Percentiles rank a stretch among this genome's conserved stretches.
Conservation (phyloP, 2,888 invertebrate species). For the Tipula confusa region DNA sequence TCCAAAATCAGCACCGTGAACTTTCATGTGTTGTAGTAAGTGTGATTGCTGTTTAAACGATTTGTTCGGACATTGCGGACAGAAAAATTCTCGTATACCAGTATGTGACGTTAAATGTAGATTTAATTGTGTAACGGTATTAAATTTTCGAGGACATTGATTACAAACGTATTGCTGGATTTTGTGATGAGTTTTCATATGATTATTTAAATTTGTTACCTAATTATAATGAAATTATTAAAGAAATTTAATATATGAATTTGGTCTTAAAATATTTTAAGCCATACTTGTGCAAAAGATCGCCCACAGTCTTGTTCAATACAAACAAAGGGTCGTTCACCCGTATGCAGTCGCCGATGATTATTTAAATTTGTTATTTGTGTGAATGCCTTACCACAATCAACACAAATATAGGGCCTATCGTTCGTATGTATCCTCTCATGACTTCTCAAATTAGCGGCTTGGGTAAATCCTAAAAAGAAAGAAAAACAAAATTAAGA, state of each 20-base stretch:
- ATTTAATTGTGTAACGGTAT: constrained; percentile 50
- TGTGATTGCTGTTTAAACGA: constrained; percentile 50
- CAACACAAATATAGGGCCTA: constrained; percentile 49
- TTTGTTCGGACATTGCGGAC: constrained; percentile 50
- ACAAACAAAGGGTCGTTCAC: constrained; percentile 50
- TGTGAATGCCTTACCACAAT: constrained; percentile 51
- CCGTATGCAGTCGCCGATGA: constrained; percentile 49
- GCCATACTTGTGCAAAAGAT: constrained; percentile 48
- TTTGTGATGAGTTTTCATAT: constrained; percentile 52
- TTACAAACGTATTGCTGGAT: constrained; percentile 51
- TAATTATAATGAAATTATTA: constrained; percentile 36
- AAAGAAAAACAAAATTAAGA: background rate
- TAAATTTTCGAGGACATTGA: constrained; percentile 50
- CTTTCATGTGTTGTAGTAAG: constrained; percentile 50
- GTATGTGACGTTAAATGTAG: constrained; percentile 50
- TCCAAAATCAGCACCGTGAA: constrained; percentile 48
- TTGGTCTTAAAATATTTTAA: background rate
- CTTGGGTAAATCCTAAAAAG: constrained; percentile 48
- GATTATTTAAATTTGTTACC: constrained; percentile 51
- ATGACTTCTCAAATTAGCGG: constrained; percentile 50
- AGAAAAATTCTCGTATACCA: constrained; percentile 49
- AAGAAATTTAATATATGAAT: background rate
- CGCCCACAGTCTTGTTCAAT: constrained; percentile 50
- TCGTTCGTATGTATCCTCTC: constrained; percentile 51
- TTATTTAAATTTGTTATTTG: constrained; percentile 51